phyloP scores from a whole-genome alignment of 2,797 vertebrate species.

The Enteromius anoplus region DNA sequence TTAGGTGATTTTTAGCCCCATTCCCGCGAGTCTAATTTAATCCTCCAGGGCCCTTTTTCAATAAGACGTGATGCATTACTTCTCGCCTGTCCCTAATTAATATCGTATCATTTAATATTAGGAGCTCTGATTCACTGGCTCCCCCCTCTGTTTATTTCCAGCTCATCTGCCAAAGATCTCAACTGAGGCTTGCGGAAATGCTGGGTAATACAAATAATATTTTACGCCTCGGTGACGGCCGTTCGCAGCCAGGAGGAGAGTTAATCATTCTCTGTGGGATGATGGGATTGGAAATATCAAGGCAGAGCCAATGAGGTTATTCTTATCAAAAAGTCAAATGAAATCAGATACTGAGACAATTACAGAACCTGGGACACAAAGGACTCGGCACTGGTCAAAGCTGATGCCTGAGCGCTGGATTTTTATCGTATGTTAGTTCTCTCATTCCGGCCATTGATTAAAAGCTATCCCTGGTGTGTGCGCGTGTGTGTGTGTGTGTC shows the following conservation, averaged over 20 bases:
- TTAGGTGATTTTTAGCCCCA: conserved; percentile 38
- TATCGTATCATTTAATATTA: conserved; percentile 54
- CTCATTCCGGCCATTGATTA: conserved; percentile 70
- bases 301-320: conserved; percentile 70
- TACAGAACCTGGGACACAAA: conserved; percentile 68
- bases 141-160: conserved; percentile 43
- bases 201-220: conserved; percentile 51
- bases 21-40: conserved; percentile 48
- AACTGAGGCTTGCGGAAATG: conserved; percentile 26
- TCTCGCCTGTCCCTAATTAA: conserved; percentile 50
- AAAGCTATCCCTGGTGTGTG: conserved; percentile 64
- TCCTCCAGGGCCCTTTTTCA: conserved; percentile 33
- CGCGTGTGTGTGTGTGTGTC: not conserved
- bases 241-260: conserved; percentile 38
- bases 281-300: conserved; percentile 70
- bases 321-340: conserved; percentile 77
- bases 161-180: conserved; percentile 42
- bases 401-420: conserved; percentile 56
- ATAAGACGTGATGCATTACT: conserved; percentile 36
- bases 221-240: conserved; percentile 63
- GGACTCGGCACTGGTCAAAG: conserved; percentile 53
- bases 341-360: conserved; percentile 74
- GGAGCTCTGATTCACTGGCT: conserved; percentile 32
- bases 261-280: conserved; percentile 71
- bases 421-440: conserved; percentile 68